Evolutionary conservation across 2,797 vertebrate species (phyloP), one percentile per base, ranked within the genome.

Genomic region (Lateolabrax maculatus): DNA sequence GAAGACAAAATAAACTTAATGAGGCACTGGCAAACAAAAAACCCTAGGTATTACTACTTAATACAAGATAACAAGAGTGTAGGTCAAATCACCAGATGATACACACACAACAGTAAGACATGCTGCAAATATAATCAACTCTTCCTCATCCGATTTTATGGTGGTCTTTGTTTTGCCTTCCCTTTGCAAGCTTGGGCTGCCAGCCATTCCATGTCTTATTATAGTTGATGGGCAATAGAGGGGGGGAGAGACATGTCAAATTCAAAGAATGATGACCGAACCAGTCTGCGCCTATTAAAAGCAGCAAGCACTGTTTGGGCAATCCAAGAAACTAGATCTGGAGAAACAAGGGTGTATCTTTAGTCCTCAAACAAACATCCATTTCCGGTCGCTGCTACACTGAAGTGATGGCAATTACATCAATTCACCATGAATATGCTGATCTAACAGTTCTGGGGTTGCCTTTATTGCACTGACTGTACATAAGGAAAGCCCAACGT

Each of bases 221-320:
- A 95, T 92, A 95, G 93, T 91, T 91, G 92, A 95, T 89, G 92
- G 87, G 88, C 83, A 85, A 83, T 52, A 77, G 84, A 87, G 81
- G 77, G 43, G 41, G 68, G 84, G 55, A 56, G 58, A 37, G 79
- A 57, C 71, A 90, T 90, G 90, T 90, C 92, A 92, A 92, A 95
- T 94, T 94, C 90, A 95, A 94, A 94, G 94, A 94, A 93, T 90
- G 92, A 93, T 92, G 91, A 90, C 91, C 81, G 71, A 94, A 94
- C 87, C 86, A 93, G 93, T 92, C 91, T 87, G 90, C 21, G 67
- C 85, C 94, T 95, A 95, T 94, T 94, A 95, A 95, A 95, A 96
- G 93, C 89, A 71, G 75, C 89, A 75, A 91, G 66, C 84, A 81
- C 90, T 73, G 87, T 95, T 95, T 94, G 85, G 89, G 90, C 88